phyloP scores from a whole-genome alignment of 2,888 invertebrate species.

The Omphaloscelis lunosa region DNA sequence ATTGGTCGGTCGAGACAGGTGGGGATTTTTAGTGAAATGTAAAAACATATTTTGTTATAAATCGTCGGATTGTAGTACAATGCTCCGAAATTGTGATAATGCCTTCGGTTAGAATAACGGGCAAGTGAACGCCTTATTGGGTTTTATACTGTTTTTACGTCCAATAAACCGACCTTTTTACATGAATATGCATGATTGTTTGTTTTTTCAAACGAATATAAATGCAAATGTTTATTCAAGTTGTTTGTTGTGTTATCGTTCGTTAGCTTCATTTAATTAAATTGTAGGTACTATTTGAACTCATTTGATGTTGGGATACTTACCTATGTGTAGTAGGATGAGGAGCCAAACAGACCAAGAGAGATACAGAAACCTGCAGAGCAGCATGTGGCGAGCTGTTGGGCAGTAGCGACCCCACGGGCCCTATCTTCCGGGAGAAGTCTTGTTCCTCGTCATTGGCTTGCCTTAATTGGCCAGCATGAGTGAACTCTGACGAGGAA shows the following conservation, averaged over 20 bases:
- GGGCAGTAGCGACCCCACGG: no score
- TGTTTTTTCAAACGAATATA: conserved; percentile 57
- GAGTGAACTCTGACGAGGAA: no score
- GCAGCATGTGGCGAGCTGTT: no score
- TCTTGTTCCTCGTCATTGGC: no score
- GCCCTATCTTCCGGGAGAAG: no score
- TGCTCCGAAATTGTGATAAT: conserved; percentile 54
- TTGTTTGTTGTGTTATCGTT: conserved; percentile 41
- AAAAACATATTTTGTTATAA: conserved; percentile 45
- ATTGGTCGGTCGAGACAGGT: conserved; percentile 56
- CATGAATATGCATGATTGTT: conserved; percentile 65
- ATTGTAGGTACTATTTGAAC: conserved; percentile 18
- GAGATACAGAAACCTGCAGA: no score
- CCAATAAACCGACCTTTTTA: conserved; percentile 61
- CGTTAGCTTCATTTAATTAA: conserved; percentile 45
- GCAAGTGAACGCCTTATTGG: conserved; percentile 54
- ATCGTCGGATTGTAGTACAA: conserved; percentile 57
- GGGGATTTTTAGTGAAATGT: conserved; percentile 57
- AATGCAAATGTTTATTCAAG: conserved; percentile 58
- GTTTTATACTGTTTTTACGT: conserved; percentile 60
- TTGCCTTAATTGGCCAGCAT: no score
- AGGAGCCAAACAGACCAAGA: no score
- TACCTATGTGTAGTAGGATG: not conserved
- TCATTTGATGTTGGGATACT: conserved; percentile 8
- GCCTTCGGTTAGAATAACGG: conserved; percentile 32